These are phyloP conservation scores for Telmatochromis brachygnathus DNA, from an alignment of 2,113 vertebrate species.

Conservation along the genomic window DNA sequence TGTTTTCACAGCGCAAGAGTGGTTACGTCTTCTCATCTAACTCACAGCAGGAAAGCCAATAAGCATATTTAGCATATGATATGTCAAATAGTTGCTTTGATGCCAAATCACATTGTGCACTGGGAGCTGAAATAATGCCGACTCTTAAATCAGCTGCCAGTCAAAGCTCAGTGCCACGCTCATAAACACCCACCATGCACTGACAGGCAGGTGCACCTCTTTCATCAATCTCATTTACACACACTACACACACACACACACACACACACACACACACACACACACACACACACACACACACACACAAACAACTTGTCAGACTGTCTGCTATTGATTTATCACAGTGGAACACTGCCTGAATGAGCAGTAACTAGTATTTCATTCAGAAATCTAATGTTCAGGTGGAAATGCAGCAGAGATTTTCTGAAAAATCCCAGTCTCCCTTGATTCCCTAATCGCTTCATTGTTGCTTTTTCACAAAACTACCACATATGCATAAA, in stretches of 20 bases:
- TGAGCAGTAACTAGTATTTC: not conserved
- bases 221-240: not conserved
- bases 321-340: not conserved
- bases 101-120: not conserved
- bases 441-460: rapidly evolving
- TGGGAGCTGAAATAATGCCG: not conserved
- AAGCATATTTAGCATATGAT: not conserved
- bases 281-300: not conserved
- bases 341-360: not conserved
- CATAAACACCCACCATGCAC: not conserved
- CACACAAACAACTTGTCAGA: not conserved
- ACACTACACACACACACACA: not conserved
- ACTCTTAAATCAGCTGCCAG: not conserved
- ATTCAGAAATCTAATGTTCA: not conserved
- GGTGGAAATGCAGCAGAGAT: not conserved
- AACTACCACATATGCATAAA: not conserved
- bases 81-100: not conserved
- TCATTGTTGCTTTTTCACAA: not conserved
- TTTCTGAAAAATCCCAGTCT: not conserved
- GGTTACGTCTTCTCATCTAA: not conserved
- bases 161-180: not conserved
- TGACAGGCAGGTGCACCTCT: not conserved
- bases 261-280: not conserved
- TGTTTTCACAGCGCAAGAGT: not conserved
- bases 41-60: not conserved